Percentiles rank a stretch among this genome's conserved stretches.
phyloP scores from a whole-genome alignment of 1,140 invertebrate genomes.

The Bombus sylvicola region DNA sequence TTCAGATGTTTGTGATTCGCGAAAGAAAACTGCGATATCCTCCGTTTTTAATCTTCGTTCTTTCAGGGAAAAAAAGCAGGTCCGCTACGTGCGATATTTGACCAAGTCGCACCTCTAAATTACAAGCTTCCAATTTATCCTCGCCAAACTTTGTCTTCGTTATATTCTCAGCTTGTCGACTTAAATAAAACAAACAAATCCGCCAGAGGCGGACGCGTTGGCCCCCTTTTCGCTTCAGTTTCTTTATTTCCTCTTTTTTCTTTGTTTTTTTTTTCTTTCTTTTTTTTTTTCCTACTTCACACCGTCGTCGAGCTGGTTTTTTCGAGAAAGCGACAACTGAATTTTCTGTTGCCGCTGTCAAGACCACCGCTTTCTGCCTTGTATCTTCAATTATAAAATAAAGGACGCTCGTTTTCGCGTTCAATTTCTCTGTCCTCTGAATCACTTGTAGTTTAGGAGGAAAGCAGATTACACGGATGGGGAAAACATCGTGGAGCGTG shows the following conservation, averaged over 20 bases:
- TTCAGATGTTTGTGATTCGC: neutral
- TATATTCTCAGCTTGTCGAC: slow-evolving; percentile 3
- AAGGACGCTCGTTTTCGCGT: neutral
- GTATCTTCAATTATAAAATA: neutral
- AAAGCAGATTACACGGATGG: neutral
- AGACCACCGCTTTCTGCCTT: neutral
- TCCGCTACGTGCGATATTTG: neutral
- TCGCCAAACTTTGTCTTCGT: neutral
- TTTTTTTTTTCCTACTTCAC: too few relatives aligned
- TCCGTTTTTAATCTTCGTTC: slow-evolving; percentile 10
- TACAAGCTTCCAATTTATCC: neutral
- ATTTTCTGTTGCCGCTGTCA: neutral
- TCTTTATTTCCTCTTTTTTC: neutral
- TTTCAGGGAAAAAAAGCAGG: fast-evolving
- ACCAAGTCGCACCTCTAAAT: slow-evolving; percentile 13
- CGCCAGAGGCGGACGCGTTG: too few relatives aligned
- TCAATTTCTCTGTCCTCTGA: neutral
- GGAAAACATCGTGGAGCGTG: neutral
- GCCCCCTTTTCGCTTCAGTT: neutral
- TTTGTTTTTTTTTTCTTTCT: too few relatives aligned
- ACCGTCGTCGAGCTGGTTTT: too few relatives aligned
- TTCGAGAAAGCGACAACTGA: too few relatives aligned
- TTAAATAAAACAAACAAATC: neutral
- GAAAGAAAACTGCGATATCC: neutral
- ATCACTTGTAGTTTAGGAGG: neutral